Percentiles rank a stretch among this genome's conserved stretches.
phyloP scores from a whole-genome alignment of 1,140 invertebrate genomes.

The Drosophila biarmipes region DNA sequence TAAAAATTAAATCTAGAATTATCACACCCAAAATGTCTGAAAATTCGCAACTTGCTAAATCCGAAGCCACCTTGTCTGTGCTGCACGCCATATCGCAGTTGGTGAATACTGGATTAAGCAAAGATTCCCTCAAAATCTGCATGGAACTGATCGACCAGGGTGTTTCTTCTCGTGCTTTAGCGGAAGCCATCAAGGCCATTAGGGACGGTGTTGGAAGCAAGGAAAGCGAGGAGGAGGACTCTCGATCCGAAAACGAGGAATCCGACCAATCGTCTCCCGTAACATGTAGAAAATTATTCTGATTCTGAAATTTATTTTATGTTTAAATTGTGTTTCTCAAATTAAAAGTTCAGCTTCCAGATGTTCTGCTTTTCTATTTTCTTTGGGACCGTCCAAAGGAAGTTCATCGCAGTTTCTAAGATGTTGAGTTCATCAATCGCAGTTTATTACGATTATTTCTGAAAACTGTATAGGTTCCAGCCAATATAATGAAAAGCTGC shows the following conservation, averaged over 20 bases:
- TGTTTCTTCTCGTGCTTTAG: constrained; percentile 5
- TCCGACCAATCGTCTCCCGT: not conserved
- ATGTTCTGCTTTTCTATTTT: not conserved
- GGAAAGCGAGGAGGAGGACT: not conserved
- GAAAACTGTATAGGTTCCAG: constrained; percentile 51
- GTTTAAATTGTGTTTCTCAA: not conserved
- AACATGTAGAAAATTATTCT: not conserved
- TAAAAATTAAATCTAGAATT: not conserved
- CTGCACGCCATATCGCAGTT: constrained; percentile 18
- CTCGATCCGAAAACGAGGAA: not conserved
- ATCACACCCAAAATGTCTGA: constrained; percentile 11
- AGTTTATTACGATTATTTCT: constrained; percentile 19
- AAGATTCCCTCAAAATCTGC: constrained; percentile 26
- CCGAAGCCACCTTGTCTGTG: not conserved
- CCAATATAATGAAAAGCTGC: constrained; percentile 63
- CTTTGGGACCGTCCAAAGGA: not conserved
- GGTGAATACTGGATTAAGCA: constrained; percentile 29
- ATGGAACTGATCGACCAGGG: constrained; percentile 20
- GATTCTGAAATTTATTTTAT: not conserved
- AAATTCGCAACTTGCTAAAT: not conserved
- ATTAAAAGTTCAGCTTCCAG: not conserved
- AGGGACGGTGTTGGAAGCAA: not conserved
- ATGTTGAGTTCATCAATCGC: not conserved
- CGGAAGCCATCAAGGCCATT: constrained; percentile 12
- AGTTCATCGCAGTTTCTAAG: not conserved